A percentile compares a stretch with the other conserved stretches of the same genome.
Conservation (phyloP, 1,140 invertebrate species). For the Drosophila ficusphila region DNA sequence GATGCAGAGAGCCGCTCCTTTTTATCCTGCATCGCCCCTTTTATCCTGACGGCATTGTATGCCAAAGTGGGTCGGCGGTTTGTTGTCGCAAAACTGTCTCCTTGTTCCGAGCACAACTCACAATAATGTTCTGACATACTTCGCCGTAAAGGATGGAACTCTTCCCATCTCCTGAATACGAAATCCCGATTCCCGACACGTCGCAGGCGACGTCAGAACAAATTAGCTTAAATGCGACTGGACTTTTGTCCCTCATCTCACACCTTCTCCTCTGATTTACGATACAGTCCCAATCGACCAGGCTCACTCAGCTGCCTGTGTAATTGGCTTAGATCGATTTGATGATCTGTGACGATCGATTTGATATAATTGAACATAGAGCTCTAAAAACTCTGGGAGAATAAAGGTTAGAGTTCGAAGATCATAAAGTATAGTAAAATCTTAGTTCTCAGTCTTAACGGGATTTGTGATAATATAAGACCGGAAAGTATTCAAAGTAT, state of each 20-base stretch:
- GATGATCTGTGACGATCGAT: constrained; percentile 50
- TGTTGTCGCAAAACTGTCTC: constrained; percentile 45
- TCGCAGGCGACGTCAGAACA: constrained; percentile 34
- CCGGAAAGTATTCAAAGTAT: too few relatives aligned
- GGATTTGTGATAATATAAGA: too few relatives aligned
- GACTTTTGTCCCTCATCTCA: constrained; percentile 30
- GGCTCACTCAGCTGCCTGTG: constrained; percentile 31
- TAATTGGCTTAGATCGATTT: constrained; percentile 50
- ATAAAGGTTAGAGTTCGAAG: neutral
- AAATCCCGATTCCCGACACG: constrained; percentile 14
- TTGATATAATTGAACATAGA: constrained; percentile 11
- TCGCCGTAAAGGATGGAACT: constrained; percentile 11
- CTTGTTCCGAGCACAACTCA: constrained; percentile 20
- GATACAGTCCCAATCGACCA: constrained; percentile 4
- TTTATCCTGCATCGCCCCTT: constrained; percentile 23
- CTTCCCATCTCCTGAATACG: neutral
- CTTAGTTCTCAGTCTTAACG: constrained; percentile 11
- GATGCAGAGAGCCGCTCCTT: constrained; percentile 19
- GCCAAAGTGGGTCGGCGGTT: constrained; percentile 37
- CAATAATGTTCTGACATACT: constrained; percentile 31
- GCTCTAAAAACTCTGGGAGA: neutral
- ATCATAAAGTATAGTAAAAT: constrained; percentile 26
- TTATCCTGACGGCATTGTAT: constrained; percentile 25
- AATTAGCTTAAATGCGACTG: constrained; percentile 36
- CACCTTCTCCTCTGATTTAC: constrained; percentile 32